These are phyloP conservation scores for Eutolmus rufibarbis DNA, from an alignment of 2,888 invertebrate genomes.

Conservation along the genomic window DNA sequence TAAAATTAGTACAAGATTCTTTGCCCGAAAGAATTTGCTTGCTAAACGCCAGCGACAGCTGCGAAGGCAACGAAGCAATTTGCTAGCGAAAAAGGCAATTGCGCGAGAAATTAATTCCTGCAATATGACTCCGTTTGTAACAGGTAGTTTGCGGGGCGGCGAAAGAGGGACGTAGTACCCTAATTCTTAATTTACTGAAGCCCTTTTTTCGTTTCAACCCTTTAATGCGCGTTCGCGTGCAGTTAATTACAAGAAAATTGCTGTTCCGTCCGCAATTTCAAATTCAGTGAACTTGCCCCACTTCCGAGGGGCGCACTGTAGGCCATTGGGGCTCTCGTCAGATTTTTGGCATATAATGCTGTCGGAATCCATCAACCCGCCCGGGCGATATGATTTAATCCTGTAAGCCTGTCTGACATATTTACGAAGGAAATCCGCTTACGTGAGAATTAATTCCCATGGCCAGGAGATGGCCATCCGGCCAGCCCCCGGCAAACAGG, in stretches of 20 bases:
- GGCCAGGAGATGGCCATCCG: background rate
- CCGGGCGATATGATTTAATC: conserved; percentile 33
- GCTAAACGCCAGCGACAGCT: background rate
- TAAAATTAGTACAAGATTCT: background rate
- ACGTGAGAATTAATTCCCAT: conserved; percentile 35
- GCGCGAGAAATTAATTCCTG: background rate
- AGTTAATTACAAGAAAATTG: conserved; percentile 5
- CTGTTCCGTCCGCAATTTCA: background rate
- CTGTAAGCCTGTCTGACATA: conserved; percentile 26
- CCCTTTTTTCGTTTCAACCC: background rate
- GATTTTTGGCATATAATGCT: conserved; percentile 4
- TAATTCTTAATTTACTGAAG: background rate
- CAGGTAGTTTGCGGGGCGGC: background rate
- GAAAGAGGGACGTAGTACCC: background rate
- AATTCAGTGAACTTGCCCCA: background rate
- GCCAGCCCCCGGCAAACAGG: background rate
- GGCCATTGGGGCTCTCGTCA: background rate
- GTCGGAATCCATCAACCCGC: conserved; percentile 6
- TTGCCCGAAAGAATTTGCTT: background rate
- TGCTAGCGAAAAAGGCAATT: background rate
- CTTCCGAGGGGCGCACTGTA: background rate
- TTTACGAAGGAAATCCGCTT: conserved; percentile 37
- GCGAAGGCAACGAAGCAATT: background rate
- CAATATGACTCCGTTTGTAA: background rate
- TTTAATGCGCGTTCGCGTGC: conserved; percentile 14